These are phyloP conservation scores for Ptychobarbus kaznakovi DNA, from an alignment of 2,797 vertebrate genomes.

Conservation along the genomic window DNA sequence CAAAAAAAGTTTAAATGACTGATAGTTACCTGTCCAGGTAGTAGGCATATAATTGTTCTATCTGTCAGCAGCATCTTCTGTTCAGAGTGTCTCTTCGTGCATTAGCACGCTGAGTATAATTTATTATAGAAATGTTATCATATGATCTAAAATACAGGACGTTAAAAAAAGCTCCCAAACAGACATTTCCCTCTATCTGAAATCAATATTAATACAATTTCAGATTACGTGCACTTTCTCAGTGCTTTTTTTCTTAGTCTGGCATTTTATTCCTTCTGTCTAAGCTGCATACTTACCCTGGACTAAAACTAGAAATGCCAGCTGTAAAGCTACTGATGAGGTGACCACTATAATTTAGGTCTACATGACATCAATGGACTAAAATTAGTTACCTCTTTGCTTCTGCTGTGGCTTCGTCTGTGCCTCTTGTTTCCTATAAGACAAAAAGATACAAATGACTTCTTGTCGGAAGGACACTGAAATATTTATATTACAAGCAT, in stretches of 20 bases:
- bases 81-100: constrained; percentile 99
- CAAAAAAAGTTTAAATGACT: constrained; percentile 98
- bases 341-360: constrained; percentile 63
- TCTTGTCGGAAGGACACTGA: background rate
- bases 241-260: constrained; percentile 66
- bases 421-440: constrained; percentile 89
- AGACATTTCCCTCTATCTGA: constrained; percentile 71
- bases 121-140: constrained; percentile 99
- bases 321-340: constrained; percentile 60
- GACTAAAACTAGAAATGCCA: constrained; percentile 69
- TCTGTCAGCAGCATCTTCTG: constrained; percentile 99
- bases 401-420: constrained; percentile 95
- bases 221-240: constrained; percentile 52
- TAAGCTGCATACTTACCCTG: constrained; percentile 91
- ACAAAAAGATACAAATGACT: constrained; percentile 40
- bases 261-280: constrained; percentile 71
- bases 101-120: constrained; percentile 99
- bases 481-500: background rate
- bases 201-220: constrained; percentile 59
- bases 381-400: constrained; percentile 99
- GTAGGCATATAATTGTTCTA: constrained; percentile 99
- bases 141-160: constrained; percentile 96
- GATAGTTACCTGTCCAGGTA: constrained; percentile 99
- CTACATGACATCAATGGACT: constrained; percentile 77
- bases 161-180: constrained; percentile 86